Evolutionary conservation across 2,797 vertebrate species (phyloP).

Genomic region (Trematomus bernacchii): DNA sequence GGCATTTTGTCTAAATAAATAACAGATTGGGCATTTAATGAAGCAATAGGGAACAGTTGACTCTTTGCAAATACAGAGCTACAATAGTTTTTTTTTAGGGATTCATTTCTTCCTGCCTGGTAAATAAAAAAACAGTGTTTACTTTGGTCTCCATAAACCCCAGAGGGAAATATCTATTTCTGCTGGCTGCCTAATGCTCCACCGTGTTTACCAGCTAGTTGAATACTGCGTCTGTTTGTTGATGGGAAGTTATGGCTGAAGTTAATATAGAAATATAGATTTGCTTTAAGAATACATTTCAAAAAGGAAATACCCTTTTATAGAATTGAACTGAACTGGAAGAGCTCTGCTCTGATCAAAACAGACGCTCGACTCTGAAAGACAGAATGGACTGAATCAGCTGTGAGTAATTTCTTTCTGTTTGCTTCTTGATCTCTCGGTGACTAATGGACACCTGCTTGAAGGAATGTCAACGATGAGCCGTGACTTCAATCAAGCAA

Average conservation of each 20-base stretch:
- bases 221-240: not conserved
- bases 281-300: constrained; percentile 16
- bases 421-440: constrained; percentile 4
- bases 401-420: not conserved
- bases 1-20: not conserved
- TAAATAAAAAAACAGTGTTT: not conserved
- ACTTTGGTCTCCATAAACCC: not conserved
- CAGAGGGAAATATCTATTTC: not conserved
- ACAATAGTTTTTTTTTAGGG: not conserved
- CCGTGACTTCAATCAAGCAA: constrained; percentile 36
- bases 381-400: not conserved
- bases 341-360: not conserved
- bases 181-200: not conserved
- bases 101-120: not conserved
- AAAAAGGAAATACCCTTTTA: not conserved
- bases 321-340: not conserved
- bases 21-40: not conserved
- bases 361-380: not conserved
- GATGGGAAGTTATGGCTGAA: not conserved
- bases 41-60: not conserved
- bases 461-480: constrained; percentile 14
- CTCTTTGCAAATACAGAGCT: not conserved
- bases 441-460: constrained; percentile 15
- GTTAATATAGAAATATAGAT: constrained; percentile 9
- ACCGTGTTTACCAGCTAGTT: not conserved